Evolutionary conservation across 1,140 invertebrate species (phyloP), one percentile per base, ranked within the genome.

Genomic region (Neuroterus valhalla): DNA sequence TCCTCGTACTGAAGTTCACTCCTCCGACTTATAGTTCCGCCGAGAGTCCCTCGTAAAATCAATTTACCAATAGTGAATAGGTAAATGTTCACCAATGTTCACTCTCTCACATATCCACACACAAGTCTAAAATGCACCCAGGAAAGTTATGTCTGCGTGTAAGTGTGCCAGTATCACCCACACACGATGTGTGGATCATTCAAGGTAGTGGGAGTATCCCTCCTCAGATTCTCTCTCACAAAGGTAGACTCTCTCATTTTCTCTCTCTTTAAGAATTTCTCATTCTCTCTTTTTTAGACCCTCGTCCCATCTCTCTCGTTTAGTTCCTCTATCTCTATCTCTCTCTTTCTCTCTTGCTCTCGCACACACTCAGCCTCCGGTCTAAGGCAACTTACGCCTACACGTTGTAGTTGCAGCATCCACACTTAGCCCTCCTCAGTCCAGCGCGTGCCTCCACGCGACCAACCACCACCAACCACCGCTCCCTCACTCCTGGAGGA

Each of bases 391-490:
- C 85, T 84, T 82, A 89, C 88, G 88, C 88, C 88, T 88, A 89
- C 88, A 84, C 88, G 87, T 84, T 86, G 85, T 88, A 87, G 87
- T 86, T 84, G 86, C 87, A 88, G 87, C 87, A 88, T 89, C 88
- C 87, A 89, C 88, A 88, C 87, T 89, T 89, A 85, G 85, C 85
- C 83, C 86, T 85, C 83, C 86, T 86, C 88, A 88, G 88, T 88
- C 83, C 85, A 88, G 87, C 89, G 88, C 89, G 88, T 89, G 88
- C 89, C 88, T 89, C 88, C 88, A 90, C 89, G 88, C 89, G 89
- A 88, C 88, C 88, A 88, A 84, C 88, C 87, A 88, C 87, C 86
- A 88, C 86, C 86, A 83, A 87, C 84, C 86, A 89, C 86, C 81
- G 84, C 83, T 86, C 82, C 77, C 76, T 83, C 82, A 82, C 84